Evolutionary conservation across 2,888 invertebrate species (phyloP).

Genomic region (Artemia sinica): DNA sequence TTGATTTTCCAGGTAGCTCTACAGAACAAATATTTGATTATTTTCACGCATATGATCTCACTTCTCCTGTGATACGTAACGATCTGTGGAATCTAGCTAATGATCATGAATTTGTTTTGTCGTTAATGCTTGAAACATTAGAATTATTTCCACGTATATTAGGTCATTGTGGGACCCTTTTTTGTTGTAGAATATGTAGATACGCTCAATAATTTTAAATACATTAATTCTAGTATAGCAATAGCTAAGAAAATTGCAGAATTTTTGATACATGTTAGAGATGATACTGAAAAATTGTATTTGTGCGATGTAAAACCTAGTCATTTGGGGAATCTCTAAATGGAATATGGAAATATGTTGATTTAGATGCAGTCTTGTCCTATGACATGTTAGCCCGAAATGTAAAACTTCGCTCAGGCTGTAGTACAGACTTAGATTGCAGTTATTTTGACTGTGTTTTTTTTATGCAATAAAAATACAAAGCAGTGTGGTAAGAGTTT

Average conservation of each 20-base stretch:
- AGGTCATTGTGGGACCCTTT: slow-evolving; percentile 47
- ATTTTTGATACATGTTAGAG: slow-evolving; percentile 32
- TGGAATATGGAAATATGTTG: slow-evolving; percentile 37
- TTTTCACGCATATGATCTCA: slow-evolving; percentile 4
- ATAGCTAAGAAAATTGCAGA: slow-evolving; percentile 34
- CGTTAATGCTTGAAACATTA: slow-evolving; percentile 33
- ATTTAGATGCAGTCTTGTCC: slow-evolving; percentile 45
- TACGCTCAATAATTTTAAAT: slow-evolving; percentile 33
- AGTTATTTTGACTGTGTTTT: slow-evolving; percentile 48
- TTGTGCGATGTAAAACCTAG: slow-evolving; percentile 49
- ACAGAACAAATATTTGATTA: not conserved
- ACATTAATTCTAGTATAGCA: slow-evolving; percentile 21
- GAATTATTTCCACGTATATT: slow-evolving; percentile 46
- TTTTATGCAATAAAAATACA: slow-evolving; percentile 39
- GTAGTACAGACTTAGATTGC: slow-evolving; percentile 43
- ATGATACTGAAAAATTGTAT: slow-evolving; percentile 40
- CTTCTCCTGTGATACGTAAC: slow-evolving; percentile 2
- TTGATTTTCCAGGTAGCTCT: not conserved
- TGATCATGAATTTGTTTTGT: not conserved
- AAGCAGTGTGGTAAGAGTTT: slow-evolving; percentile 40
- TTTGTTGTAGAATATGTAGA: slow-evolving; percentile 47
- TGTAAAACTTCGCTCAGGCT: slow-evolving; percentile 28
- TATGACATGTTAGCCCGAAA: slow-evolving; percentile 37
- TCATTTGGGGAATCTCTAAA: slow-evolving; percentile 41
- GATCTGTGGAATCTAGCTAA: slow-evolving; percentile 1